Base-by-base conservation (phyloP, 2,113 vertebrate species). In the Bagarius yarrelli region DNA sequence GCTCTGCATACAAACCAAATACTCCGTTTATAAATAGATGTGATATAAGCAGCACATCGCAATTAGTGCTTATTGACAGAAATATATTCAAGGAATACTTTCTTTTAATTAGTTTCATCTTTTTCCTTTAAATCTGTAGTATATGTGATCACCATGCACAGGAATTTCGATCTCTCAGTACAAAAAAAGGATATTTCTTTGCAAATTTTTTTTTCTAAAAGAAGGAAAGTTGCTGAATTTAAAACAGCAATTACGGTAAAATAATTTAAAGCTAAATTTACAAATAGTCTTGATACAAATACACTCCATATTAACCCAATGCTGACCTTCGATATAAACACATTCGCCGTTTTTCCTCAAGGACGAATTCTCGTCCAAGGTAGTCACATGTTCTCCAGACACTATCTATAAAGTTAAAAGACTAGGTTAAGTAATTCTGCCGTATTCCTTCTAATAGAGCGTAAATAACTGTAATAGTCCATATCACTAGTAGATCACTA, bases 1-100 rank as follows among this genome's bases (percentile, higher is more conserved):
- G 50, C 63, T 47, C 53, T 32, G 44, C 64, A 23, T 57, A 4
- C 21, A 34, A 52, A 47, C 11, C 63, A 44, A 34, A 23, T 69
- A 64, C 23, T 16, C 59, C 34, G 47, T 80, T 80, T 19, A 32
- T 80, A 60, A 47, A 44, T 70, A 40, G 3, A 4, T 40, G 36
- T 40, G 3, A 40, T 59, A 47, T 23, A 50, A 16, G 36, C 18
- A 23, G 40, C 18, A 50, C 25, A 50, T 32, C 19, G 55, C 19
- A 59, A 14, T 19, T 18, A 23, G 19, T 12, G 12, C 61, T 47
- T 19, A 18, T 70, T 69, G 25, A 47, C 15, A 11, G 19, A 69
- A 8, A 36, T 69, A 47, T 69, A 70, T 70, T 71, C 50, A 71
- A 71, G 69, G 44, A 52, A 71, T 52, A 52, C 69, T 30, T 71